Base-by-base conservation (phyloP, 2,113 vertebrate species). In the Campylomormyrus numenius region DNA sequence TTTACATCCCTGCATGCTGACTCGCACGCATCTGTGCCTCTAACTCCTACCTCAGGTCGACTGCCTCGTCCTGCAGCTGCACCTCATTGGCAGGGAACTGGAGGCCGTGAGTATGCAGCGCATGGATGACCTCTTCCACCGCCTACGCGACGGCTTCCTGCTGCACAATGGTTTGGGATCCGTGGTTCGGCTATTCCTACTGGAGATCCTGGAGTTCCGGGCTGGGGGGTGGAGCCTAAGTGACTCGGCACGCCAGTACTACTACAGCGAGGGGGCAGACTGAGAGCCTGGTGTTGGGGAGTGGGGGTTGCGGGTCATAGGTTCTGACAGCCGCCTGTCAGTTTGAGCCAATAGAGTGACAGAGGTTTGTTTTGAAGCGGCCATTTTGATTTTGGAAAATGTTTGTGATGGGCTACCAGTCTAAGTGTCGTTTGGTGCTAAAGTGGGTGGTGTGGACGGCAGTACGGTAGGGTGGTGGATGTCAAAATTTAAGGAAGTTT, bases 141-240 rank as follows among this genome's bases (percentile, higher is more conserved):
- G 97, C 56, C 95, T 99, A 87, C 95, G 98, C 46, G 97, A 99
- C 0, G 97, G 98, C 45, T 99, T 99, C 94, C 96, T 99, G n/a
- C 96, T 99, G 39, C 97, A 97, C 50, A 94, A 95, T 2, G 96
- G 95, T 17, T 96, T 98, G 62, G 95, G 95, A 90, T 98, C 98
- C 85, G 96, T 99, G 94, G 94, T 97, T 66, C 97, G 98, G 46
- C 96, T 99, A 91, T 96, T 99, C 88, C 96, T 99, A 91, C 94
- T 99, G 91, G 98, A 99, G 96, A 97, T 99, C 93, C 97, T 99
- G 0, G 98, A 99, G 94, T 99, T 98, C 91, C 96, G 97, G 5
- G 98, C 98, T 0, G 98, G 98, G 0, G 97, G 97, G 88, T 99
- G 98, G 98, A 93, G 95, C 92, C 98, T 98, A 93, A 98, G 97